Evolutionary conservation across 2,888 invertebrate species (phyloP).

Genomic region (Allacma fusca): DNA sequence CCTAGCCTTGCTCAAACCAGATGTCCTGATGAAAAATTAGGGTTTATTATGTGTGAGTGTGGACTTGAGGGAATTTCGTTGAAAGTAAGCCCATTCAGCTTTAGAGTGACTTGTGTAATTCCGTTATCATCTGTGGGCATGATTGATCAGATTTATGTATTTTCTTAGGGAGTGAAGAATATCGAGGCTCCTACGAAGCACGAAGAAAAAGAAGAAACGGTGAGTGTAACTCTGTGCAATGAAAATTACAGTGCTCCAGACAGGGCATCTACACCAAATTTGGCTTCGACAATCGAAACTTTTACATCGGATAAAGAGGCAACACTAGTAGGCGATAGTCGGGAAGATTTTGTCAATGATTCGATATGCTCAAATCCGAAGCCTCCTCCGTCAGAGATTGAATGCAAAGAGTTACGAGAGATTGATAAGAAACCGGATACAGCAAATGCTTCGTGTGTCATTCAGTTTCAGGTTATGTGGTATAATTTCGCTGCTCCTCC

Average conservation of each 20-base stretch:
- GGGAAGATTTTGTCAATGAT: constrained; percentile 64
- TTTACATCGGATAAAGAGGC: constrained; percentile 47
- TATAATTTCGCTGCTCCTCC: constrained; percentile 98
- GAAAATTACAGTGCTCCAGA: constrained; percentile 44
- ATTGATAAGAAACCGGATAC: constrained; percentile 65
- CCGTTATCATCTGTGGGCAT: no score
- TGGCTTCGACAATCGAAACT: constrained; percentile 49
- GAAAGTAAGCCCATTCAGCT: constrained; percentile 67
- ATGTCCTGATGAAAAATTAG: constrained; percentile 70
- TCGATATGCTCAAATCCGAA: neutral
- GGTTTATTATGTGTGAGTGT: constrained; percentile 97
- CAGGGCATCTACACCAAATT: constrained; percentile 49
- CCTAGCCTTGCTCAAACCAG: constrained; percentile 29
- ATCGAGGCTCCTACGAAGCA: constrained; percentile 55
- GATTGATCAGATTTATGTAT: no score
- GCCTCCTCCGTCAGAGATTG: constrained; percentile 63
- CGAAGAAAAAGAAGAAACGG: constrained; percentile 56
- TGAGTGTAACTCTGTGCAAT: constrained; percentile 59
- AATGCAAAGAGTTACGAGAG: constrained; percentile 54
- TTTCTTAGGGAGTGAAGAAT: constrained; percentile 58
- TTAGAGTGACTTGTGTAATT: neutral
- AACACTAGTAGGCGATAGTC: constrained; percentile 46
- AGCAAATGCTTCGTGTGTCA: constrained; percentile 75
- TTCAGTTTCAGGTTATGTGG: constrained; percentile 91
- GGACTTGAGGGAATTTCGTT: constrained; percentile 90